Percentiles rank a stretch among this genome's conserved stretches.
These are phyloP conservation scores for Styela clava DNA, from an alignment of 23 tunicate species.

Conservation along the genomic window DNA sequence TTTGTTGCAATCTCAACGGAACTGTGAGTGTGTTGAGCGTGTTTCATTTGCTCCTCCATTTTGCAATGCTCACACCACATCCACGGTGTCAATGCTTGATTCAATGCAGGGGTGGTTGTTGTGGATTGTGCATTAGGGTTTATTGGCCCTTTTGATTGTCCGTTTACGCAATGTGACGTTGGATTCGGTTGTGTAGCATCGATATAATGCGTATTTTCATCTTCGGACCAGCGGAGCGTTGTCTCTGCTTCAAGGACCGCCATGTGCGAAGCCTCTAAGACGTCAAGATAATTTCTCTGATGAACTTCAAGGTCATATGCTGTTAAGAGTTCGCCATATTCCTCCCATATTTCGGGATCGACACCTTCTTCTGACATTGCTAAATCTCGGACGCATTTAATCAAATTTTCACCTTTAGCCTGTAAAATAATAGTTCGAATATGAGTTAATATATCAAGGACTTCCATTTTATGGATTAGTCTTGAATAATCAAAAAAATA, in stretches of 20 bases:
- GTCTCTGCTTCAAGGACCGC: neutral
- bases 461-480: no score
- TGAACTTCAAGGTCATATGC: slow-evolving; percentile 53
- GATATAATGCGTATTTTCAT: slow-evolving; percentile 14
- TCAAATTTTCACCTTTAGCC: slow-evolving; percentile 64
- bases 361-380: slow-evolving; percentile 79
- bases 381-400: slow-evolving; percentile 69
- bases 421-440: slow-evolving; percentile 30
- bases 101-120: slow-evolving; percentile 23
- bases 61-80: slow-evolving; percentile 63
- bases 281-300: neutral
- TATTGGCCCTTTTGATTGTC: neutral
- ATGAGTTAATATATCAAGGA: no score
- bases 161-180: slow-evolving; percentile 16
- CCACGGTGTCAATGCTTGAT: slow-evolving; percentile 63
- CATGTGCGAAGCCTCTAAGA: neutral
- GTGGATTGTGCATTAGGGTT: slow-evolving; percentile 25
- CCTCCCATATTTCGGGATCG: slow-evolving; percentile 74
- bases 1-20: slow-evolving; percentile 12
- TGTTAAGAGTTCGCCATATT: slow-evolving; percentile 77
- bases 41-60: slow-evolving; percentile 30
- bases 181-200: slow-evolving; percentile 30
- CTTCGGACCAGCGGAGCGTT: neutral
- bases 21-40: slow-evolving; percentile 21
- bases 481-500: no score